Evolutionary conservation across 1,140 invertebrate genomes (phyloP).

Genomic region (Drosophila punjabiensis): DNA sequence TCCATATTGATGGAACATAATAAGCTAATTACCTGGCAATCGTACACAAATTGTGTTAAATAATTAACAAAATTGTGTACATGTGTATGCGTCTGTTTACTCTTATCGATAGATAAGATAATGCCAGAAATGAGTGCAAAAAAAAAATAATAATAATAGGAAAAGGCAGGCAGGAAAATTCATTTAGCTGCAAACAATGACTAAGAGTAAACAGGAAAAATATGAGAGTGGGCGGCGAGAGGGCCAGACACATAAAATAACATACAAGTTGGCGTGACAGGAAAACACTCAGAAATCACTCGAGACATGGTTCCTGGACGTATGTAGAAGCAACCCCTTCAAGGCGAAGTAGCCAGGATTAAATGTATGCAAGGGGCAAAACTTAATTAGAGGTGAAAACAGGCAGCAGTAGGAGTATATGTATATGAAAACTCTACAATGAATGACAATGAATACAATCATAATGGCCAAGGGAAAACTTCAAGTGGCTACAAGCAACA

Average conservation of each 20-base stretch:
- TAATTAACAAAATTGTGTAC: conserved; percentile 36
- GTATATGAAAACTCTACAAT: conserved; percentile 30
- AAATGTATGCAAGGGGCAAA: conserved; percentile 25
- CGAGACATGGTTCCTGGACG: conserved; percentile 42
- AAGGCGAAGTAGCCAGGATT: conserved; percentile 40
- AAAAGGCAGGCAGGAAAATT: conserved; percentile 14
- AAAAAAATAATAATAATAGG: no score
- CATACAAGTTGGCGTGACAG: conserved; percentile 53
- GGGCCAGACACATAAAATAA: conserved; percentile 47
- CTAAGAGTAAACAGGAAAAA: conserved; percentile 34
- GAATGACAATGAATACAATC: conserved; percentile 73
- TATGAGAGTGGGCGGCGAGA: neutral
- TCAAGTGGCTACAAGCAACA: conserved; percentile 37
- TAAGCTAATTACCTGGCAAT: conserved; percentile 50
- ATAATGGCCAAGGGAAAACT: conserved; percentile 57
- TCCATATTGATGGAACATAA: conserved; percentile 35
- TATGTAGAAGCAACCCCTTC: conserved; percentile 28
- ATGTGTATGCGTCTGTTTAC: conserved; percentile 33
- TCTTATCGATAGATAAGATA: conserved; percentile 35
- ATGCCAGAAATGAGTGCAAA: conserved; percentile 22
- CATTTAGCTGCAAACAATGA: conserved; percentile 35
- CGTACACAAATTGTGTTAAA: conserved; percentile 49
- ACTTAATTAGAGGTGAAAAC: conserved; percentile 49
- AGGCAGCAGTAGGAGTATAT: neutral
- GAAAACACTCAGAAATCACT: conserved; percentile 55